Evolutionary conservation across 2,797 vertebrate genomes (phyloP).

Genomic region (Lacerta viridis): DNA sequence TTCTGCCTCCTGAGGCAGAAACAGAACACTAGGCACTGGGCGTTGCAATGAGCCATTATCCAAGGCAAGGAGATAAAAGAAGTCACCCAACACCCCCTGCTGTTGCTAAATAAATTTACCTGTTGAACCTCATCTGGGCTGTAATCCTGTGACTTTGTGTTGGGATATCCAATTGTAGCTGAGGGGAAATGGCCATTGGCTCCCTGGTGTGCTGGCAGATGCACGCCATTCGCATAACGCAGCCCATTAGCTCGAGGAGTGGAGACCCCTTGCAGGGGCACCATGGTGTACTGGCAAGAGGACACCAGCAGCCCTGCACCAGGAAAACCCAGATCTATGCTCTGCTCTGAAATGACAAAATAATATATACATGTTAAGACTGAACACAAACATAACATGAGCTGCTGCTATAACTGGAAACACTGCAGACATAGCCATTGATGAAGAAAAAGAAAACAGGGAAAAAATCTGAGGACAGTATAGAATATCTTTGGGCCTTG

Average conservation of each 20-base stretch:
- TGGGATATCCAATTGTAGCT: conserved; percentile 78
- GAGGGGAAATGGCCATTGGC: conserved; percentile 75
- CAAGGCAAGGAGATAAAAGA: background rate
- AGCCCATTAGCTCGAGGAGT: conserved; percentile 81
- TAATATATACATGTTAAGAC: conserved; percentile 16
- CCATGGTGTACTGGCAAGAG: conserved; percentile 97
- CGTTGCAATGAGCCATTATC: too few relatives aligned
- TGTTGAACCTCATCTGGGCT: conserved; percentile 82
- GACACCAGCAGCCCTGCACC: conserved; percentile 85
- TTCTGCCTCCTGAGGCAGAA: conserved; percentile 1
- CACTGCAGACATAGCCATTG: background rate
- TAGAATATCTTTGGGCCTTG: background rate
- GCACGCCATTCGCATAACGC: conserved; percentile 74
- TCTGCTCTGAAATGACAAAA: conserved; percentile 87
- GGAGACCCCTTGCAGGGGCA: conserved; percentile 89
- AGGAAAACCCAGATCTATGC: conserved; percentile 91
- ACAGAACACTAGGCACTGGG: background rate
- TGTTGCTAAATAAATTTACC: conserved; percentile 75
- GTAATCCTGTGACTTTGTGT: conserved; percentile 84
- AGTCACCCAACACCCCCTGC: background rate
- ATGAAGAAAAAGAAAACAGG: background rate
- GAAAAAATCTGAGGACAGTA: background rate
- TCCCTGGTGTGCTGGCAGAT: conserved; percentile 79
- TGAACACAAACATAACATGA: conserved; percentile 4
- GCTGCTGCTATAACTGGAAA: background rate